Percentiles rank a stretch among this genome's conserved stretches.
phyloP scores from a whole-genome alignment of 2,888 invertebrate species.

The Microplitis manilae region DNA sequence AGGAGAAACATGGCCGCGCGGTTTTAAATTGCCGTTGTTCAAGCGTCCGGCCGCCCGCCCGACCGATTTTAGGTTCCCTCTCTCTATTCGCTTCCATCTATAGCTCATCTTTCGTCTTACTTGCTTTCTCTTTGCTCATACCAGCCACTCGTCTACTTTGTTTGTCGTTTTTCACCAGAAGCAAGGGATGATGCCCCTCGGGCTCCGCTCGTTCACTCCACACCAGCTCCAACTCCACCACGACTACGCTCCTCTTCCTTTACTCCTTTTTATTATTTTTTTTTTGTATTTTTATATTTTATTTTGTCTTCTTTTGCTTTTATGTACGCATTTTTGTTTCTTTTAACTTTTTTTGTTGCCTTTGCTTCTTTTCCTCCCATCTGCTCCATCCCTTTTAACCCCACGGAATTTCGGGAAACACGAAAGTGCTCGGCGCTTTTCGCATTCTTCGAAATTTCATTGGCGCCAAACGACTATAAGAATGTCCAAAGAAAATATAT shows the following conservation, averaged over 20 bases:
- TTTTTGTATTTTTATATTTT: constrained; percentile 10
- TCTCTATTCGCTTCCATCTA: not conserved
- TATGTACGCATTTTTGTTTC: not conserved
- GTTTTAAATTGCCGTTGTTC: constrained; percentile 43
- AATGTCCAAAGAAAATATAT: not conserved
- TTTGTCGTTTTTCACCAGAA: constrained; percentile 13
- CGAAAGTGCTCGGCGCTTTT: not conserved
- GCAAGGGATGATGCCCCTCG: constrained; percentile 26
- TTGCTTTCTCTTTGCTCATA: no score
- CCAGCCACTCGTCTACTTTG: not conserved
- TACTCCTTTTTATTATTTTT: not conserved
- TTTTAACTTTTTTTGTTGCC: not conserved
- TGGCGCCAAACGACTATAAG: constrained; percentile 16
- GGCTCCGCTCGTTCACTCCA: constrained; percentile 6
- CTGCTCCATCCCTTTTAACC: not conserved
- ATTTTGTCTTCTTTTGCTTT: not conserved
- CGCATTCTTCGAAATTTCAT: not conserved
- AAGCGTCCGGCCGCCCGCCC: constrained; percentile 2
- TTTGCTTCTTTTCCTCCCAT: not conserved
- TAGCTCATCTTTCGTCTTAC: not conserved
- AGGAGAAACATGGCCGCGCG: constrained; percentile 37
- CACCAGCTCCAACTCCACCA: constrained; percentile 1
- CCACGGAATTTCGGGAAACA: constrained; percentile 7
- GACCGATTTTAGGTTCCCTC: constrained; percentile 15
- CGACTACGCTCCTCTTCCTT: constrained; percentile 1